Evolutionary conservation across 2,888 invertebrate species (phyloP), one percentile per base, ranked within the genome.

Genomic region (Hydroisotoma schaefferi): DNA sequence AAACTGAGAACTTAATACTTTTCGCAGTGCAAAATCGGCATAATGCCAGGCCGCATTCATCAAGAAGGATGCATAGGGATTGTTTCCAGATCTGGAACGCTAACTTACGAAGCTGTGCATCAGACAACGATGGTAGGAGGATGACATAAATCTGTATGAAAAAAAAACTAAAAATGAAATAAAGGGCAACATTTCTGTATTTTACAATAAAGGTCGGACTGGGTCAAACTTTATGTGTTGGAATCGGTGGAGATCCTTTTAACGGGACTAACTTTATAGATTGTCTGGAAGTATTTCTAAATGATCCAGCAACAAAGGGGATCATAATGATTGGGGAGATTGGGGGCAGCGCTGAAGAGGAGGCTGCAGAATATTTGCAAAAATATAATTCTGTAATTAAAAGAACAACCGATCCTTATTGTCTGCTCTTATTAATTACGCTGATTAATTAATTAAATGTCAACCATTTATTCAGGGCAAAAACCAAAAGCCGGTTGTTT

Each of bases 241-340:
- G 99, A 62, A 99, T 99, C 77, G 98, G 98, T 61, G 98, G 98
- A 65, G 98, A 99, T 83, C 98, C 98, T 0, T 98, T 99, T 83
- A 98, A 98, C 75, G 98, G 98, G 59, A 98, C 98, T 15, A 94
- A 99, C 78, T 99, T 99, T 77, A 94, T 98, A 74, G 98, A 99
- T 79, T 97, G 97, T 76, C 80, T 99, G 61, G 94, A 94, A 75
- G 88, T 95, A 22, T 98, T 99, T 81, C 80, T 99, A 29, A 84
- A 85, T 59, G 98, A 99, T 78, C 87, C 90, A 12, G 84, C 90
- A 20, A 97, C 95, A 4, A 89, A 91, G 79, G 98, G 95, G 70
- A 97, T 99, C 74, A 91, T 99, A 72, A 83, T 99, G 74, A 98
- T 99, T 77, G 99, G 98, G 74, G 99, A 99, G 81, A 99, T 99